Evolutionary conservation across 2,113 vertebrate species (phyloP).

Genomic region (Mastomys coucha): DNA sequence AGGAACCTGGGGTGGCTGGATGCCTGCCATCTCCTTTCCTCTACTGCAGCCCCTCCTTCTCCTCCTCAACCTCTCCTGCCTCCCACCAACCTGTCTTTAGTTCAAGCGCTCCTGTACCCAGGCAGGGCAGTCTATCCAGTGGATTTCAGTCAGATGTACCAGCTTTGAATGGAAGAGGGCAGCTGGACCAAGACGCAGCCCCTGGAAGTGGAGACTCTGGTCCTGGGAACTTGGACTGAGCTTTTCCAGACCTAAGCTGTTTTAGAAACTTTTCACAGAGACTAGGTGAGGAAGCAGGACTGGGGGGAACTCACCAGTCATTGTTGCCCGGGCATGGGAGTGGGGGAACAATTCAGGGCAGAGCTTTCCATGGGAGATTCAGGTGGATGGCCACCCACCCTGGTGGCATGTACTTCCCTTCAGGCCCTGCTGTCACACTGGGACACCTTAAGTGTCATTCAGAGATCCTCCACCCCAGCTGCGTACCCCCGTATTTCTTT

Average conservation of each 20-base stretch:
- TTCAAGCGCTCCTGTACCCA: neutral
- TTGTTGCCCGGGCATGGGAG: too few species aligned
- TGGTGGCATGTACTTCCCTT: too few species aligned
- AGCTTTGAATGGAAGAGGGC: fast-evolving
- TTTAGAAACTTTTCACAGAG: neutral
- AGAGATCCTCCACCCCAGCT: neutral
- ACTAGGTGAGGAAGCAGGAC: neutral
- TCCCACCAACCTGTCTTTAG: neutral
- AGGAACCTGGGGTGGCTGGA: neutral
- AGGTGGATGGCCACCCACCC: too few species aligned
- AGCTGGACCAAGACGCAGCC: too few species aligned
- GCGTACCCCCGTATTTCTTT: neutral
- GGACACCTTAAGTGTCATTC: neutral
- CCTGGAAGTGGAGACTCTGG: neutral
- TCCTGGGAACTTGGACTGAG: neutral
- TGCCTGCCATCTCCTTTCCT: too few species aligned
- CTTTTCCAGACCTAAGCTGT: neutral
- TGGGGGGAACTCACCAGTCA: neutral
- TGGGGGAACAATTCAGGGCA: neutral
- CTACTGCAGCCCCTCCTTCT: neutral
- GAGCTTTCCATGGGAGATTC: neutral
- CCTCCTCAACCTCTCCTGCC: neutral
- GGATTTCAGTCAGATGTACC: neutral
- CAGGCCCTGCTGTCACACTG: neutral
- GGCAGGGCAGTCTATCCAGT: too few species aligned